A percentile compares a stretch with the other conserved stretches of the same genome.
These are phyloP conservation scores for Eidolon helvum DNA, from an alignment of 2,113 vertebrate genomes.

Conservation along the genomic window DNA sequence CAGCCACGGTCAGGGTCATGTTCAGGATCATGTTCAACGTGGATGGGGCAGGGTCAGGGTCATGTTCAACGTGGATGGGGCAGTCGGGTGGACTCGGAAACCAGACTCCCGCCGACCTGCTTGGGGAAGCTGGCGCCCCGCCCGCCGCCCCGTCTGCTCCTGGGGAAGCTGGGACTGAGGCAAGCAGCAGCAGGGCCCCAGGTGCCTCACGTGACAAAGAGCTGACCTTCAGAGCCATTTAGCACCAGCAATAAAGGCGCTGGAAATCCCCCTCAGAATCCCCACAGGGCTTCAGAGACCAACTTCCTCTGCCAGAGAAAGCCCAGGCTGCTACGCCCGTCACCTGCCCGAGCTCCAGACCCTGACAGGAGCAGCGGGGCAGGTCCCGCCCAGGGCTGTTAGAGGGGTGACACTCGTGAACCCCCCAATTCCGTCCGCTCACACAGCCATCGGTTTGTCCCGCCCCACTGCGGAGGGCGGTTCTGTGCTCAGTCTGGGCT, in stretches of 20 bases:
- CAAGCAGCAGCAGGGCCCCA: background rate
- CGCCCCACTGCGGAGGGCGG: background rate
- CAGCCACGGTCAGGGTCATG: too few relatives aligned
- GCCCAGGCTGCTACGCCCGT: background rate
- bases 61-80: too few relatives aligned
- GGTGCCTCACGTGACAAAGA: background rate
- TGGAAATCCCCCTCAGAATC: slow-evolving; percentile 52
- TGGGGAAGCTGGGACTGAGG: too few relatives aligned
- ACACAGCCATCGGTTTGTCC: background rate
- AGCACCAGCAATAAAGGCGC: background rate
- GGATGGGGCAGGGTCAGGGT: too few relatives aligned
- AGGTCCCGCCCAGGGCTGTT: background rate
- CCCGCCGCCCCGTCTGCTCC: too few relatives aligned
- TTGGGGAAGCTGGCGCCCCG: background rate
- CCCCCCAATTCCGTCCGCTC: background rate
- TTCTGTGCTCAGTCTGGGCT: background rate
- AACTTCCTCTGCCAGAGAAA: slow-evolving; percentile 11
- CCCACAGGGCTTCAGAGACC: background rate
- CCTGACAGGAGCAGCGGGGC: background rate
- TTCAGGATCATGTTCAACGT: too few relatives aligned
- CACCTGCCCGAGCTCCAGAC: background rate
- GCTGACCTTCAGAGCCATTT: background rate
- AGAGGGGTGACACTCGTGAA: accelerated
- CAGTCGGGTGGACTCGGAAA: too few relatives aligned
- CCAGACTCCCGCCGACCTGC: too few relatives aligned